Base-by-base conservation (phyloP, 2,888 invertebrate species). In the Harpalus rufipes region DNA sequence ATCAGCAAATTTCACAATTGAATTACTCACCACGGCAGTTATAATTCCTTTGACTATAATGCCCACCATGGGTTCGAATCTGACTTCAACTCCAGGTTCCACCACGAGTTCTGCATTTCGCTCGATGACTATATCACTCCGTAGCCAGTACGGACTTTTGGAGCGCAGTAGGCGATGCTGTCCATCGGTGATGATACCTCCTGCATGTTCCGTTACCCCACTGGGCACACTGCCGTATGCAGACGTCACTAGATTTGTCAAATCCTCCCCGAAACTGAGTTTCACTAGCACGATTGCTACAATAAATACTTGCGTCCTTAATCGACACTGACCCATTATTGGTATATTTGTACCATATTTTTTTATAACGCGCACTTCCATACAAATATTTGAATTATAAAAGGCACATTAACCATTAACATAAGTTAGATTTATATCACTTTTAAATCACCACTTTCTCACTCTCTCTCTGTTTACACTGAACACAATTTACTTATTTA, bases 31-130 rank as follows among this genome's bases (percentile, higher is more conserved):
- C 94, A 96, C 94, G 83, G 98, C 98, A 85, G 94, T 94, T 41
- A 99, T 92, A 87, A 96, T 94, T 89, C 96, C 99, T 89, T 96
- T 94, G 68, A 99, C 96, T 39, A 97, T 98, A 89, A 99, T 95
- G 86, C 99, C 99, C 88, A 97, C 95, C 92, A 97, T 97, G 1
- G 98, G 97, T 5, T 96, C 96, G 91, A 99, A 98, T 88, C 95
- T 94, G 82, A 99, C 92, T 88, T 95, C 96, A 0, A 98, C 97
- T 32, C 99, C 99, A 12, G 98, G 95, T 90, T 98, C 97, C 85
- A 99, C 94, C 82, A 95, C 93, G 88, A 99, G 92, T 89, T 96
- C 96, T 0, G 95, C 97, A 86, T 95, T 94, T 87, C 93, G 92
- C 88, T 96, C 95, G 80, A 98, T 93, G 88, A 96, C 92, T 85